Evolutionary conservation across 2,113 vertebrate species (phyloP).

Genomic region (Galeopterus variegatus): DNA sequence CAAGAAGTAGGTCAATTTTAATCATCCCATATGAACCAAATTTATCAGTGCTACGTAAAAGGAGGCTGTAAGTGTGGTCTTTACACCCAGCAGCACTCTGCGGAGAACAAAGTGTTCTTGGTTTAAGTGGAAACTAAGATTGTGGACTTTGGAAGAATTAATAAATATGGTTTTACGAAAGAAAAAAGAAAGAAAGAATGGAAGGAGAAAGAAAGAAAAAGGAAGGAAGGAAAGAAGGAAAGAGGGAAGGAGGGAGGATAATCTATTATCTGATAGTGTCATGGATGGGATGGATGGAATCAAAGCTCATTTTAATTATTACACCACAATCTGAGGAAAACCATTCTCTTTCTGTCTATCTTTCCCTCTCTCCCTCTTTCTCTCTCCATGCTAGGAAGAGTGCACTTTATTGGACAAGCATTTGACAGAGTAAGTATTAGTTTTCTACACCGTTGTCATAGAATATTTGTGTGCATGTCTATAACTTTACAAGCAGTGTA

Average conservation of each 20-base stretch:
- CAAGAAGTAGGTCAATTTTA: neutral
- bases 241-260: neutral
- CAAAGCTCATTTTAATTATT: neutral
- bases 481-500: neutral
- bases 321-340: neutral
- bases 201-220: accelerated
- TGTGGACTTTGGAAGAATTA: neutral
- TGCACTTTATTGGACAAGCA: neutral
- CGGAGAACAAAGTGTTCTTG: neutral
- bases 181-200: neutral
- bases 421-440: neutral
- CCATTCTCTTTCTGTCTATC: neutral
- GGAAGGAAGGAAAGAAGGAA: too few species aligned
- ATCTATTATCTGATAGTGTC: neutral
- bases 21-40: neutral
- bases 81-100: neutral
- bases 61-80: neutral
- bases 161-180: constrained; percentile 30
- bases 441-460: neutral
- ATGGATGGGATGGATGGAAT: neutral
- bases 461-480: neutral
- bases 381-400: neutral
- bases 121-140: neutral
- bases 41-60: neutral
- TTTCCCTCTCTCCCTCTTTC: neutral